Evolutionary conservation across 2,113 vertebrate species (phyloP).

Genomic region (Formicarius rufipectus): DNA sequence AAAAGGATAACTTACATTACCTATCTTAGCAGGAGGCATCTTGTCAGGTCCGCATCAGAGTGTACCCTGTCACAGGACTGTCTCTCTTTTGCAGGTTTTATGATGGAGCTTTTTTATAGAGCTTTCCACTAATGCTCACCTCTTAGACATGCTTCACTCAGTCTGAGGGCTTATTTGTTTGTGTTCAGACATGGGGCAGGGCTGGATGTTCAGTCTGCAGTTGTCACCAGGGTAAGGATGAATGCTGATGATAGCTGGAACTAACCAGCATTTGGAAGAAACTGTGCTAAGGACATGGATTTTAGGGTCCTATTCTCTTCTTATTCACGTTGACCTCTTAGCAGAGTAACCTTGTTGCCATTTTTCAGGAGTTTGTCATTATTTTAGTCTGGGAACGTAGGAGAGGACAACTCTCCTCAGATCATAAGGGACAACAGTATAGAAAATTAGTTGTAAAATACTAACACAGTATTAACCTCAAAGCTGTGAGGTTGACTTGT

Average conservation of each 20-base stretch:
- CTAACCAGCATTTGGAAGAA: background rate
- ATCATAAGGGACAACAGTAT: background rate
- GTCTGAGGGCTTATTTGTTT: background rate
- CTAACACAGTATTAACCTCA: accelerated
- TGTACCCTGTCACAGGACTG: background rate
- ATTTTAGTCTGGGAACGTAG: background rate
- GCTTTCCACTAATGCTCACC: background rate
- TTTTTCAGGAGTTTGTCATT: background rate
- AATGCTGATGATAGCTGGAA: background rate
- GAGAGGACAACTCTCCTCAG: background rate
- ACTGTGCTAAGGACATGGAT: background rate
- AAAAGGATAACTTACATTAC: background rate
- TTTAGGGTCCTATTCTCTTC: background rate
- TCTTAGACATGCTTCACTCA: background rate
- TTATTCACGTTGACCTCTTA: background rate
- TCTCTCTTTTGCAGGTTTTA: background rate
- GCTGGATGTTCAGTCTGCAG: background rate
- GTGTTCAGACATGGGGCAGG: accelerated
- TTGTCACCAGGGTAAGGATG: background rate
- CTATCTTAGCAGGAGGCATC: background rate
- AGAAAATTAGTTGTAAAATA: background rate
- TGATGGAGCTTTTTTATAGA: background rate
- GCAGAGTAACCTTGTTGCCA: background rate
- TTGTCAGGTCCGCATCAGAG: background rate
- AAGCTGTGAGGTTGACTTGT: background rate